Base-by-base conservation (phyloP, 2,113 vertebrate genomes). In the Melanostigma gelatinosum region DNA sequence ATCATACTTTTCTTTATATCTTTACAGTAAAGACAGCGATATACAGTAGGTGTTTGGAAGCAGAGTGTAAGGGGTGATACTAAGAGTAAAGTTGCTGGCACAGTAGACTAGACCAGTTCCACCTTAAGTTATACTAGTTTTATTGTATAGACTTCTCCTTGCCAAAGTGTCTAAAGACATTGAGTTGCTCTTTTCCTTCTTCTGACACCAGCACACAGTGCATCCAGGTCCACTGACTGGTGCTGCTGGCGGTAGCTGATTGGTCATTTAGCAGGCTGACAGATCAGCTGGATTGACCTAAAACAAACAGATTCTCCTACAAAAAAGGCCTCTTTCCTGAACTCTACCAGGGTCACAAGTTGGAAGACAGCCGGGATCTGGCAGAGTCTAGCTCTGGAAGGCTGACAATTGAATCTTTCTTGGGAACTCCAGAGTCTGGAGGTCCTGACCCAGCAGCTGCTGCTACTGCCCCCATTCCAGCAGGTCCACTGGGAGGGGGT, bases 351-450 rank as follows among this genome's bases (percentile, higher is more conserved):
- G 96, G 97, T 98, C 98, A 99, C 96, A 98, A 98, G 93, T 98
- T 98, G 95, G 97, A 98, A 80, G 98, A 97, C 78, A 98, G 96
- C 94, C 96, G 95, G 79, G 96, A 96, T 95, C 96, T 96, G 89
- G 96, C 94, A 11, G 96, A 95, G 96, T 98, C 97, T 92, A 94
- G 96, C 79, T 97, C 97, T 22, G 96, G 96, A 75, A 96, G 94
- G 91, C 96, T 95, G 80, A 96, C 92, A 69, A 94, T 93, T 60
- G 96, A 97, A 95, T 96, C 96, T 90, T 96, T 96, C 94, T 94
- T 93, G 88, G 95, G 72, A 42, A 92, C 89, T 78, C 89, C 93
- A 15, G 96, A 95, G 94, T 97, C 96, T 92, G 95, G 93, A 76
- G 89, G 90, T 79, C 88, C 91, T 72, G 92, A 90, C 80, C 91